Percentiles rank a stretch among this genome's conserved stretches.
phyloP scores from a whole-genome alignment of 2,113 vertebrate genomes.

The Glaucomys volans region DNA sequence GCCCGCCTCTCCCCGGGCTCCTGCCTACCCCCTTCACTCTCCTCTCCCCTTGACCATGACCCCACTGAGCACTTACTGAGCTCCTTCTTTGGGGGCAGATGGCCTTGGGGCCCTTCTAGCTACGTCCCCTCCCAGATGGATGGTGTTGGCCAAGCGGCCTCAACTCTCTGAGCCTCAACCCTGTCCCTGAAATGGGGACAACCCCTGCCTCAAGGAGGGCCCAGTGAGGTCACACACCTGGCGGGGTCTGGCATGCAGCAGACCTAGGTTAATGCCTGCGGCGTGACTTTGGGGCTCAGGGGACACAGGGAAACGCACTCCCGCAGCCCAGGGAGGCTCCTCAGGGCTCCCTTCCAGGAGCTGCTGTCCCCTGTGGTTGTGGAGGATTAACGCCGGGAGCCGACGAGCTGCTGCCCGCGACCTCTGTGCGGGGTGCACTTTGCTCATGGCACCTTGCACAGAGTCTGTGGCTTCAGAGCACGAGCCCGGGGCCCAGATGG shows the following conservation, averaged over 20 bases:
- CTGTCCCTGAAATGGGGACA: background rate
- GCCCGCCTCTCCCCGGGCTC: too few species aligned
- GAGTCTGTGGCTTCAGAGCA: background rate
- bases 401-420: too few species aligned
- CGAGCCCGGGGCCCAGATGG: background rate
- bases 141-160: background rate
- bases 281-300: background rate
- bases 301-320: background rate
- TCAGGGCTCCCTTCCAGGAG: background rate
- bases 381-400: too few species aligned
- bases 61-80: background rate
- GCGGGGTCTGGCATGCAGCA: background rate
- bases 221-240: background rate
- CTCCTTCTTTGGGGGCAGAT: background rate
- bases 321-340: background rate
- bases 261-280: accelerated
- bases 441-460: background rate
- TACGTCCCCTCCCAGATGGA: background rate
- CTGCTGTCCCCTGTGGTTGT: background rate
- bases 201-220: background rate
- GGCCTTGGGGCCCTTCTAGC: accelerated
- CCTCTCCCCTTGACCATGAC: background rate
- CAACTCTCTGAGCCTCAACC: background rate
- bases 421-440: too few species aligned
- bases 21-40: background rate